These are phyloP conservation scores for Saccostrea glomerata DNA, from an alignment of 1,140 invertebrate species.

Conservation along the genomic window DNA sequence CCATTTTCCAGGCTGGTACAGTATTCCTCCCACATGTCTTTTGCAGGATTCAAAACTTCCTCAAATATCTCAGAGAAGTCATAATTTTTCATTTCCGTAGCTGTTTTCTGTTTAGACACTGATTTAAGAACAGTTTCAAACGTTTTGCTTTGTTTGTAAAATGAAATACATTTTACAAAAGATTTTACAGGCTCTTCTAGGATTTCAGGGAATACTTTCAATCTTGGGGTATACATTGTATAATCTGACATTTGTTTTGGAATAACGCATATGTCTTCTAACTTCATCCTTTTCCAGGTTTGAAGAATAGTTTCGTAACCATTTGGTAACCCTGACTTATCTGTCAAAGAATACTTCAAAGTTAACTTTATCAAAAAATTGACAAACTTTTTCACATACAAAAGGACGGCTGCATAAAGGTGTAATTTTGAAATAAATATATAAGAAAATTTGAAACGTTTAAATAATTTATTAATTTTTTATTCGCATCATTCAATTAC, in stretches of 20 bases:
- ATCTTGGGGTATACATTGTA: neutral
- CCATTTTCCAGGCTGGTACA: neutral
- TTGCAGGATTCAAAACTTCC: neutral
- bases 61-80: neutral
- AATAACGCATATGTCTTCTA: neutral
- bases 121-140: neutral
- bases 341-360: neutral
- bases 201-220: neutral
- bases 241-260: neutral
- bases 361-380: too few species aligned
- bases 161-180: neutral
- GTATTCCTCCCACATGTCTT: neutral
- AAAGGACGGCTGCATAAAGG: too few species aligned
- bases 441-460: too few species aligned
- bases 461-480: too few species aligned
- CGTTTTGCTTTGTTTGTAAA: neutral
- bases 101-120: neutral
- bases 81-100: neutral
- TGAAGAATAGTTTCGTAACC: neutral
- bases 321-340: neutral
- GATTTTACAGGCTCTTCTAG: neutral
- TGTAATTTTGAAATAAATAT: too few species aligned
- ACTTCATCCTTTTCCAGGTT: neutral
- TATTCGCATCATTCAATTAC: too few species aligned
- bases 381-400: too few species aligned